Evolutionary conservation across 1,140 invertebrate species (phyloP), one percentile per base, ranked within the genome.

Genomic region (Caenorhabditis briggsae): DNA sequence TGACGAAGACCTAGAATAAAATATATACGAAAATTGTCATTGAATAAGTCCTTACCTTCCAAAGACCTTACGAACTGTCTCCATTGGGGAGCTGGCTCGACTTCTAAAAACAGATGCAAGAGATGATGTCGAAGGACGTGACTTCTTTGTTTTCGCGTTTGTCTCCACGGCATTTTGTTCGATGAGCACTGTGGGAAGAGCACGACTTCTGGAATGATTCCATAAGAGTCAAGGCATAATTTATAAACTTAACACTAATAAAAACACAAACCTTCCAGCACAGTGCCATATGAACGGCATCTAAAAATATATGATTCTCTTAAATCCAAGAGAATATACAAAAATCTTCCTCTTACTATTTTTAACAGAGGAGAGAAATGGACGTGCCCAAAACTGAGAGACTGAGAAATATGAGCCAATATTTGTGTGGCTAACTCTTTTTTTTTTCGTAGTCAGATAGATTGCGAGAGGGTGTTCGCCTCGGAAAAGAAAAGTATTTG

Each of bases 361-460:
- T 78, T 46, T 78, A 46, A 46, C 43, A 70, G 53, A 33, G 33
- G 33, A 53, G 14, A 78, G 70, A 50, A 20, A 53, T 20, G 70
- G n/a, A 50, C 46, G 70, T 78, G 41, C 64, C 41, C 43, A 70
- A 53, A 58, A n/a, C 16, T 46, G 70, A 78, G 70, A 78, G 46
- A 78, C 70, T 48, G 70, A 78, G 70, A 78, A 78, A 53, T 11
- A 78, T 78, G 70, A 78, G 70, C 70, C 70, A 78, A 78, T 78
- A 53, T 78, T 78, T 78, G 70, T 50, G 41, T 70, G 70, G 70
- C 33, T 78, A 78, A 50, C 70, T 23, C 46, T 53, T 50, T 78
- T 78, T 78, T 48, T 78, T 78, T 48, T 11, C 12, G 70, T 78
- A n/a, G 46, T 50, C 70, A 50, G n/a, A 78, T 50, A 43, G 43